phyloP scores from a whole-genome alignment of 53 echinoderm and acorn worm species.

The Holothuria leucospilota region DNA sequence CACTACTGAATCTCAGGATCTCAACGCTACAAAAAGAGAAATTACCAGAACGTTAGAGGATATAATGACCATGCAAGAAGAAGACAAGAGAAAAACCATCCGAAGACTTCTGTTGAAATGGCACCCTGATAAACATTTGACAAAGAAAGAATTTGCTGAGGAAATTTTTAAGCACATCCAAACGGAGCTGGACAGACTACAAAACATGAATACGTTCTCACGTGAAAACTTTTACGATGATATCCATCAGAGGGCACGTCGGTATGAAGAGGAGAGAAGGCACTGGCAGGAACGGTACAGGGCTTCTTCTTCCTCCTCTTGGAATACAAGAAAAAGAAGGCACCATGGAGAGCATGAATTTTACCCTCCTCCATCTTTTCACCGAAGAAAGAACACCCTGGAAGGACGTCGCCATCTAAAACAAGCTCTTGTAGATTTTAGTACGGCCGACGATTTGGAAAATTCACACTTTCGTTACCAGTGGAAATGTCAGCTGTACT shows the following conservation, averaged over 20 bases:
- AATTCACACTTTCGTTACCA: constrained; percentile 1
- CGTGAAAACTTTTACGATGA: constrained; percentile 9
- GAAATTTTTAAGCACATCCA: constrained; percentile 69
- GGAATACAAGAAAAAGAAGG: background rate
- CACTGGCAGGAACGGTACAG: constrained; percentile 1
- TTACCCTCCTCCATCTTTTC: constrained; percentile 23
- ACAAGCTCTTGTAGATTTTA: constrained; percentile 19
- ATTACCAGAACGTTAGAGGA: constrained; percentile 28
- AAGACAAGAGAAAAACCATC: constrained; percentile 59
- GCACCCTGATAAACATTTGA: constrained; percentile 81
- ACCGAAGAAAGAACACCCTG: background rate
- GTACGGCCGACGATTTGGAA: background rate
- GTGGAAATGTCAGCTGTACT: constrained; percentile 39
- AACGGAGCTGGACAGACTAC: constrained; percentile 47
- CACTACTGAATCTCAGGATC: background rate
- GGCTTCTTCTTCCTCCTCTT: background rate
- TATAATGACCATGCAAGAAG: constrained; percentile 46
- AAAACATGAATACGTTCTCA: background rate
- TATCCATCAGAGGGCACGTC: constrained; percentile 10
- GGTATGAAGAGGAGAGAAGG: background rate
- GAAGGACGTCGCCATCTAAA: background rate
- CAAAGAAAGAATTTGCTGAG: constrained; percentile 44
- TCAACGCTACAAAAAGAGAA: background rate
- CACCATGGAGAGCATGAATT: background rate
- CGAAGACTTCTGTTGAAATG: constrained; percentile 68